Base-by-base conservation (phyloP, 1,140 invertebrate genomes). In the Lanistes nyassanus region DNA sequence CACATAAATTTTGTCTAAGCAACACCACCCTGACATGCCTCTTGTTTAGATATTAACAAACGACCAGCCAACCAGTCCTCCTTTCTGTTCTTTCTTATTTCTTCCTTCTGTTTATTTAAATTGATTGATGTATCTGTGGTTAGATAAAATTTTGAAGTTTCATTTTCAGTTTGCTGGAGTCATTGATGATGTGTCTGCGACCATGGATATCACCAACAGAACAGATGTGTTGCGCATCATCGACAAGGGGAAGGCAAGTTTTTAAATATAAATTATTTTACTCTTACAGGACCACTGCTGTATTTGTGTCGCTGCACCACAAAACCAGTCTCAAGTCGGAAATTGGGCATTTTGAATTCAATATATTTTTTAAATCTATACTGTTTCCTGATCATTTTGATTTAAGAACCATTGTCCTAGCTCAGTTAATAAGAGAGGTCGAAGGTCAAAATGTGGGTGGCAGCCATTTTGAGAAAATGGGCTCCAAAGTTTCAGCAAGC, bases 221-320 rank as follows among this genome's bases (percentile, higher is more conserved):
- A 88, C 88, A 74, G 86, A 88, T 65, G 84, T 89, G 9, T 70
- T 89, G 37, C 79, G 84, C 53, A 82, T 87, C 19, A 87, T 89
- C 53, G 88, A 89, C 75, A 80, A 82, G 71, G 88, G 86, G 76
- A 88, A 86, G 83, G 87, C 88, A 76, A n/a, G n/a, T n/a, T n/a
- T n/a, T n/a, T n/a, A n/a, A n/a, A n/a, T n/a, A n/a, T 69, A 42
- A n/a, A 2, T 26, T 47, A 16, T n/a, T 37, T 7, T 19, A 31
- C 37, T 29, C 26, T 16, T 19, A 7, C 36, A 7, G 21, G 37
- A 68, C 47, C n/a, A n/a, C n/a, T n/a, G n/a, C n/a, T n/a, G n/a
- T n/a, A n/a, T n/a, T n/a, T n/a, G n/a, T n/a, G n/a, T n/a, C n/a
- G n/a, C n/a, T n/a, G n/a, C n/a, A n/a, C n/a, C n/a, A n/a, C n/a